Percentiles rank a stretch among this genome's conserved stretches.
phyloP scores from a whole-genome alignment of 1,140 invertebrate genomes.

The Atta texana region DNA sequence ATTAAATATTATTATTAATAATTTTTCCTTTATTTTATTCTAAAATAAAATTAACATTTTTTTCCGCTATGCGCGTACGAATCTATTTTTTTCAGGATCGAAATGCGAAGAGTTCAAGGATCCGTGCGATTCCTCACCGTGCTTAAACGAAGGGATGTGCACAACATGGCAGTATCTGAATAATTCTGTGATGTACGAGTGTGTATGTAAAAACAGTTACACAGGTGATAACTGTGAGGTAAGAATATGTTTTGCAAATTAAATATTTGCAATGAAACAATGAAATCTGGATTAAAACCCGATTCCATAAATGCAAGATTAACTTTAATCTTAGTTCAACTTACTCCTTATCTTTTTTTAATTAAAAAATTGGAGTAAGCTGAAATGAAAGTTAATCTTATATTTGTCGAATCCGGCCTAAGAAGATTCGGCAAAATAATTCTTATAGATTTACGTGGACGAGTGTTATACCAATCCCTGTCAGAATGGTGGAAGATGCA shows the following conservation, averaged over 20 bases:
- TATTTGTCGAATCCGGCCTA: too few relatives aligned
- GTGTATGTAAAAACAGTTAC: constrained; percentile 82
- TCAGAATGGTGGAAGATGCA: constrained; percentile 87
- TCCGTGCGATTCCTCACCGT: constrained; percentile 82
- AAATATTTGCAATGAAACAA: background rate
- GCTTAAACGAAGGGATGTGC: constrained; percentile 85
- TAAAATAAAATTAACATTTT: too few relatives aligned
- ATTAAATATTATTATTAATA: background rate
- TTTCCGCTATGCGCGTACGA: background rate
- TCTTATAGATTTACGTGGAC: constrained; percentile 81
- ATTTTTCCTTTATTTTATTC: too few relatives aligned
- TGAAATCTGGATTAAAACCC: background rate
- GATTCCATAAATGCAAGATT: too few relatives aligned
- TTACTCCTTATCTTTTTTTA: too few relatives aligned
- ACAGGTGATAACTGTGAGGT: constrained; percentile 86
- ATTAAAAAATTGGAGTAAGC: too few relatives aligned
- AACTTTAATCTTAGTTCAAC: too few relatives aligned
- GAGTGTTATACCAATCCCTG: constrained; percentile 88
- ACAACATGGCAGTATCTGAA: constrained; percentile 73
- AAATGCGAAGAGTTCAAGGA: constrained; percentile 76
- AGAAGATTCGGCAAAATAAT: constrained; percentile 14
- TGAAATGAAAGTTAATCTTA: too few relatives aligned
- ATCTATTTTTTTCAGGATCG: constrained; percentile 70
- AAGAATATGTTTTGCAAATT: constrained; percentile 10
- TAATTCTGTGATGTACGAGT: constrained; percentile 77